These are phyloP conservation scores for Verasper variegatus DNA, from an alignment of 2,113 vertebrate genomes.

Conservation along the genomic window DNA sequence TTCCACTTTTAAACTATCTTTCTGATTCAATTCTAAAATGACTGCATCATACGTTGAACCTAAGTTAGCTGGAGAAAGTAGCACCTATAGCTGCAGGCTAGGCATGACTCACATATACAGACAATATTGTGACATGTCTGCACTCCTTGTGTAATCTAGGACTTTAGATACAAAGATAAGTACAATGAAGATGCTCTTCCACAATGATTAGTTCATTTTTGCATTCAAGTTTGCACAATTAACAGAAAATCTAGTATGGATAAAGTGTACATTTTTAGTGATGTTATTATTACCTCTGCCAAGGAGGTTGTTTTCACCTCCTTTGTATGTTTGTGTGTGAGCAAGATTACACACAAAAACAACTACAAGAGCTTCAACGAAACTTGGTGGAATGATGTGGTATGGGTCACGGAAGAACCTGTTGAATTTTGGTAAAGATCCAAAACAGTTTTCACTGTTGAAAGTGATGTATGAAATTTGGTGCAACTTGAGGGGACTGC, in stretches of 20 bases:
- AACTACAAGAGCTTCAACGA: no score
- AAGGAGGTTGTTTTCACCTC: no score
- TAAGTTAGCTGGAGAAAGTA: conserved; percentile 2
- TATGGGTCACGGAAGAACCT: no score
- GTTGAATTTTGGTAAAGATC: no score
- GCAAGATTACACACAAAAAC: no score
- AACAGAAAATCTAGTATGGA: not conserved
- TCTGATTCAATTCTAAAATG: conserved; percentile 11
- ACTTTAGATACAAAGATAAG: conserved; percentile 41
- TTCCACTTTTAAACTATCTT: not conserved
- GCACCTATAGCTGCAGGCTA: not conserved
- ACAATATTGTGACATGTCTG: conserved; percentile 25
- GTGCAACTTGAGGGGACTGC: no score
- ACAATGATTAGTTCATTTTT: conserved; percentile 19
- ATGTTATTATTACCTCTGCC: not conserved
- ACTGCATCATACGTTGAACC: conserved; percentile 8
- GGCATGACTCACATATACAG: conserved; percentile 41
- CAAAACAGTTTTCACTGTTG: no score
- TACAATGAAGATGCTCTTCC: conserved; percentile 12
- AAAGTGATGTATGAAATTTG: no score
- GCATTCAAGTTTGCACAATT: conserved; percentile 14
- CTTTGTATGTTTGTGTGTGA: no score
- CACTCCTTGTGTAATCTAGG: conserved; percentile 48
- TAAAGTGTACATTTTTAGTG: conserved; percentile 7
- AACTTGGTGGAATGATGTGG: no score